Conservation (phyloP, 2,113 vertebrate genomes). For the Datnioides undecimradiatus region DNA sequence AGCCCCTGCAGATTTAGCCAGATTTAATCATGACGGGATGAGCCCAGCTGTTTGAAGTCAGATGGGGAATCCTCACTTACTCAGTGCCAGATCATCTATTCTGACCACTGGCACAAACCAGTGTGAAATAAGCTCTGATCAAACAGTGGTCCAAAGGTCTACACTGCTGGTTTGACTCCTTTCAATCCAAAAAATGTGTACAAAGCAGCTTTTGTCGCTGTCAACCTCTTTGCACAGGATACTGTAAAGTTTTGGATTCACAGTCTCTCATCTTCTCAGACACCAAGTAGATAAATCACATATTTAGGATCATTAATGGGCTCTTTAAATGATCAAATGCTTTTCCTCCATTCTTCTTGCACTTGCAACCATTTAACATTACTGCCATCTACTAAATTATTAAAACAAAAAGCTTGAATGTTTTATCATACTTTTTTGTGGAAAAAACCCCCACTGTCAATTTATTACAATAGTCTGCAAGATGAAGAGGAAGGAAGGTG, state of each 20-base stretch:
- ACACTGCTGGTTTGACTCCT: not conserved
- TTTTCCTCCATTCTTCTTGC: not conserved
- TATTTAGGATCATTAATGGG: not conserved
- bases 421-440: no score
- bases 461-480: no score
- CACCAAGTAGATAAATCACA: not conserved
- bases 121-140: conserved; percentile 6
- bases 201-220: not conserved
- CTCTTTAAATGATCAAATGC: no score
- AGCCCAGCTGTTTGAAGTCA: conserved; percentile 39
- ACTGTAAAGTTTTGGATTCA: not conserved
- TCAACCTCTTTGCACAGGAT: not conserved
- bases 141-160: conserved; percentile 15
- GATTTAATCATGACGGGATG: conserved; percentile 12
- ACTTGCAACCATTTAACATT: not conserved
- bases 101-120: conserved; percentile 15
- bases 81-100: not conserved
- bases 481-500: no score
- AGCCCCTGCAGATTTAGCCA: conserved; percentile 15
- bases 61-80: conserved; percentile 15
- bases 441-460: no score
- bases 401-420: no score
- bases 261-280: not conserved
- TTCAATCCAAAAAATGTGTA: conserved; percentile 1
- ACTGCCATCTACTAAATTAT: no score